Base-by-base conservation (phyloP, 2,113 vertebrate species). In the Oreochromis spilurus region DNA sequence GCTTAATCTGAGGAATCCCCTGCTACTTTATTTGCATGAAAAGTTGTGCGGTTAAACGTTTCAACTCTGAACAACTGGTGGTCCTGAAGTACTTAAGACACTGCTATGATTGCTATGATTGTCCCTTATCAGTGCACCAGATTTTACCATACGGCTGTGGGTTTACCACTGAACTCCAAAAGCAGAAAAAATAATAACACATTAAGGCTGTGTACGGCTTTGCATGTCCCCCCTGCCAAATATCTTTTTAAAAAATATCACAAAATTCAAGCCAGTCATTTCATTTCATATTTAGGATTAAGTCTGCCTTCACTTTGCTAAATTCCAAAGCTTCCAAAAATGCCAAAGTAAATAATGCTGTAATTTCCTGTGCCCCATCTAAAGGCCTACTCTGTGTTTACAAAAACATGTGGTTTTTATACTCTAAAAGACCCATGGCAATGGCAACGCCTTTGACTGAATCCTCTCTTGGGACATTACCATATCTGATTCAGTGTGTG, bases 401-500 rank as follows among this genome's bases (percentile, higher is more conserved):
- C 60, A 21, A 62, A 86, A 62, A 83, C 78, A 31, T 77, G 67
- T 77, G 24, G 26, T 62, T 84, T 58, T 58, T 82, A 21, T 82
- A 43, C 62, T 80, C 54, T 77, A 82, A 77, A 31, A 60, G 89
- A 78, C 55, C 60, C 45, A 11, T 29, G 34, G 17, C 48, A 13
- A 19, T 2, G 81, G 19, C 70, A 72, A 53, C 62, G 79, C 21
- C 65, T 86, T 72, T 88, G 77, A 79, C 79, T 81, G 4, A 43
- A 48, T 50, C 31, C n/a, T n/a, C 90, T 81, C 84, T 17, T 11
- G 91, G 84, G 87, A 88, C 62, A 34, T 53, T 3, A 48, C 65
- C 57, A 4, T 90, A 89, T 94, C 89, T 83, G 91, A 90, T 91
- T 72, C 11, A 81, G 79, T 34, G 38, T 38, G 65, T 55, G 50